Evolutionary conservation across 2,888 invertebrate genomes (phyloP).

Genomic region (Imbricaverruca yamaguchii): DNA sequence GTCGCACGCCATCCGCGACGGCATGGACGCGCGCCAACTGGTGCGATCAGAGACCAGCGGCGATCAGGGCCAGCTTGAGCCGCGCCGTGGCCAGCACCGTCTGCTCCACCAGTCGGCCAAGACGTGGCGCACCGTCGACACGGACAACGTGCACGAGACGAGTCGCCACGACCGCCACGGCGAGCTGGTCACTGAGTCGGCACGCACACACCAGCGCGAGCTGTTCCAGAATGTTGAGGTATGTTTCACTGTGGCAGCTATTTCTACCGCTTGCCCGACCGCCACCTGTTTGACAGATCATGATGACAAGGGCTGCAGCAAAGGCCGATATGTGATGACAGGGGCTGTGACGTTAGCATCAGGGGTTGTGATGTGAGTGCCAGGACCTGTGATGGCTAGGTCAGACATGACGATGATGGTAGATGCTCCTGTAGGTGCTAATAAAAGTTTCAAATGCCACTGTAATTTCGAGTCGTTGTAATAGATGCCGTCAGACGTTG

Average conservation of each 20-base stretch:
- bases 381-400: too few species aligned
- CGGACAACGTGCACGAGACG: constrained; percentile 61
- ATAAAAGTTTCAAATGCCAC: too few species aligned
- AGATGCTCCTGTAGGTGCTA: too few species aligned
- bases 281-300: too few species aligned
- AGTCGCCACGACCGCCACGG: constrained; percentile 51
- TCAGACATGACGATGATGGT: too few species aligned
- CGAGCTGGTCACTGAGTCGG: constrained; percentile 67
- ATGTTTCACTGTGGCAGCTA: neutral
- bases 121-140: constrained; percentile 57
- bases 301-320: too few species aligned
- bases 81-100: neutral
- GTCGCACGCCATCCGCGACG: neutral
- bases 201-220: constrained; percentile 44
- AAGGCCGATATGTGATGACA: too few species aligned
- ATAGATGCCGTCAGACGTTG: too few species aligned
- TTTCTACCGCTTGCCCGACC: too few species aligned
- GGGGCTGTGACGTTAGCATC: too few species aligned
- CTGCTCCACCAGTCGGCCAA: constrained; percentile 30
- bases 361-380: too few species aligned
- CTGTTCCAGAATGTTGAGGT: constrained; percentile 51
- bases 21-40: neutral
- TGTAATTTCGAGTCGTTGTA: too few species aligned
- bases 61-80: constrained; percentile 27
- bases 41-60: constrained; percentile 28